These are phyloP conservation scores for Eristalis intricaria DNA, from an alignment of 2,888 invertebrate genomes.

Conservation along the genomic window DNA sequence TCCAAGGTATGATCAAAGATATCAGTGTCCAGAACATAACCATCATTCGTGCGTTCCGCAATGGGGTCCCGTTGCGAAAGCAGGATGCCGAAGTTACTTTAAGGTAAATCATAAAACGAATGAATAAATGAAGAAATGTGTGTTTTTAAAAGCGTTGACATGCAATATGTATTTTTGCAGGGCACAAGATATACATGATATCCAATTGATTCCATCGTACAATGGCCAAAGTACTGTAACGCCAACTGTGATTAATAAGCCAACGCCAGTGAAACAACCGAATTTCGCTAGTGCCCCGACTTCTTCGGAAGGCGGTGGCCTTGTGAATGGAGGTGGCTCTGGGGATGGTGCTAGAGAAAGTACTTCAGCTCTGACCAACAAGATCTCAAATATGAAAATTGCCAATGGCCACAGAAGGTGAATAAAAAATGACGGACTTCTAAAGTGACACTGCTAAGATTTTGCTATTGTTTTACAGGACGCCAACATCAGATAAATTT, in stretches of 20 bases:
- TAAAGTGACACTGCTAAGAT: background rate
- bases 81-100: constrained; percentile 85
- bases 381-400: constrained; percentile 79
- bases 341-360: constrained; percentile 51
- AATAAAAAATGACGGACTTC: background rate
- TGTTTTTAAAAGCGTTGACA: constrained; percentile 82
- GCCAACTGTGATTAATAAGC: constrained; percentile 80
- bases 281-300: constrained; percentile 77
- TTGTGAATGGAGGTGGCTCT: constrained; percentile 33
- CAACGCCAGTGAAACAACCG: constrained; percentile 80
- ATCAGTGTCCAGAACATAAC: constrained; percentile 88
- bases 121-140: constrained; percentile 2
- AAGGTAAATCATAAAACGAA: constrained; percentile 80
- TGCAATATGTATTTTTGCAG: constrained; percentile 66
- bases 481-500: constrained; percentile 73
- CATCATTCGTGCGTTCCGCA: constrained; percentile 90
- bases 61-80: constrained; percentile 84
- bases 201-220: constrained; percentile 88
- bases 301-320: constrained; percentile 7
- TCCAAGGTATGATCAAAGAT: constrained; percentile 88
- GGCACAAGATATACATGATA: constrained; percentile 86
- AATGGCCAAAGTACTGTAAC: constrained; percentile 80
- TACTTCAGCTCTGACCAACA: constrained; percentile 76
- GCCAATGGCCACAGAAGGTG: constrained; percentile 75
- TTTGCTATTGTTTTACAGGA: constrained; percentile 66